Conservation (phyloP, 2,113 vertebrate species). For the Salvelinus sp. region DNA sequence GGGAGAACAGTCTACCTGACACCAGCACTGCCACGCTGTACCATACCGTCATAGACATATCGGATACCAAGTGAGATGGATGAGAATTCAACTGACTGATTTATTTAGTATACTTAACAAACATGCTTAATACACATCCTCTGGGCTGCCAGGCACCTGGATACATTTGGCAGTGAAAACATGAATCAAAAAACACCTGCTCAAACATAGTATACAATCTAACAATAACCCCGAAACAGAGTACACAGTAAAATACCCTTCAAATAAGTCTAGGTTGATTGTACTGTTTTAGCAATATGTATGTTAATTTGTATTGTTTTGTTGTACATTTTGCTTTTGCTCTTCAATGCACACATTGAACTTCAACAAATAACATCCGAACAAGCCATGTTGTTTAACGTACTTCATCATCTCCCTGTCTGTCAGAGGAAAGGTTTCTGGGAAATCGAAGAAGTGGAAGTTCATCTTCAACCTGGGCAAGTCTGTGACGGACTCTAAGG, state of each 20-base stretch:
- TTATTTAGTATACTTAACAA: background rate
- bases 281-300: no score
- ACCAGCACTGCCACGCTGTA: slow-evolving; percentile 86
- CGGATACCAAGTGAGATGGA: slow-evolving; percentile 86
- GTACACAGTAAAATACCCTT: no score
- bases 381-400: background rate
- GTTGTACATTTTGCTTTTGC: no score
- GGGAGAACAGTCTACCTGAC: slow-evolving; percentile 91
- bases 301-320: no score
- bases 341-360: no score
- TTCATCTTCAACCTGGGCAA: slow-evolving; percentile 95
- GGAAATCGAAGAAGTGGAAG: slow-evolving; percentile 97
- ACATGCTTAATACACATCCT: background rate
- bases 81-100: background rate
- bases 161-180: background rate
- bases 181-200: background rate
- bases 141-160: background rate
- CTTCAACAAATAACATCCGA: no score
- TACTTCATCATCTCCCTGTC: background rate
- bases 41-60: slow-evolving; percentile 93
- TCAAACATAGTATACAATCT: no score
- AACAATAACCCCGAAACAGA: no score
- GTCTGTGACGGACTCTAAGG: slow-evolving; percentile 90
- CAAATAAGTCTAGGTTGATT: no score
- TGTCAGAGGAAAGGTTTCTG: slow-evolving; percentile 90